Evolutionary conservation across 2,797 vertebrate genomes (phyloP), one percentile per base, ranked within the genome.

Genomic region (Knipowitschia caucasica): DNA sequence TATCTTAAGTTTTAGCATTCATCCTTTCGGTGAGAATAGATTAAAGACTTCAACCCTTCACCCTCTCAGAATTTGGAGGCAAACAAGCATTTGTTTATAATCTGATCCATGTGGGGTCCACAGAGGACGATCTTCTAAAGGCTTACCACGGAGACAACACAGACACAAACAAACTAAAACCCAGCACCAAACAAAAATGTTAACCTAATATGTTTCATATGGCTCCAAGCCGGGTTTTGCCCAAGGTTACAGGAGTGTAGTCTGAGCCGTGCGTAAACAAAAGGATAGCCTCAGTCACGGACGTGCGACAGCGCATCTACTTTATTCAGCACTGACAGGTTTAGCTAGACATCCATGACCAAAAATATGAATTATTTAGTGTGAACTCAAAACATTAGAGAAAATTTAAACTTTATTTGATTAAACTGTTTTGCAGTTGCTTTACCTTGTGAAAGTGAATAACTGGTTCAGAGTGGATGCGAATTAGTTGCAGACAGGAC

Each of bases 391-490:
- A 27, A 18, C 45, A 50, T 50, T n/a, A n/a, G 54, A 62, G 67
- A 60, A n/a, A 66, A 62, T 15, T 27, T 31, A 35, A 56, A 67
- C 61, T 4, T 65, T 44, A 58, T 5, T 3, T 23, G 31, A 47
- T 55, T 24, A 26, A 73, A 61, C 51, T 63, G 66, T 36, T 25
- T 40, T 51, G 45, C 50, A 2, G 23, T 54, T 55, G 53, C 71
- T 77, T 90, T 87, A 98, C 95, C 94, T 99, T 99, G 80, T 99
- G 95, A 90, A 99, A 99, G 88, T 98, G 95, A 87, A 99, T 99
- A 67, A 99, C 95, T 3, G 96, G 94, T 73, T 98, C 95, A 40
- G 95, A 91, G 77, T 99, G 97, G 73, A 98, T 99, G 70, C 97
- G 92, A 81, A 99, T 99, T 68, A 99, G 93, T 84, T 99, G 97